Evolutionary conservation across 1,140 invertebrate genomes (phyloP).

Genomic region (Pentalonia nigronervosa): DNA sequence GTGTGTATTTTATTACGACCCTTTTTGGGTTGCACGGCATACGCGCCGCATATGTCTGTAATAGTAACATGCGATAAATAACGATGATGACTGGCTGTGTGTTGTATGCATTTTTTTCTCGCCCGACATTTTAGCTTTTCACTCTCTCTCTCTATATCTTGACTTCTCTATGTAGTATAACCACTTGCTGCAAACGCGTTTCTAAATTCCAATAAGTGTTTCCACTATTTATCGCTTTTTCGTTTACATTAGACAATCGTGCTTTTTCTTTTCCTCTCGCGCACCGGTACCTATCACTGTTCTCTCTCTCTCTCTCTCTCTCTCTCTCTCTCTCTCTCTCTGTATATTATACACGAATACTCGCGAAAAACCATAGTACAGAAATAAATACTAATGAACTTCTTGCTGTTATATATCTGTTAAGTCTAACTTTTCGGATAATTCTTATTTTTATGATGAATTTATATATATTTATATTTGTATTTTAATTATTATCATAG

Average conservation of each 20-base stretch:
- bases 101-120: not conserved
- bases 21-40: not conserved
- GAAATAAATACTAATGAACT: not conserved
- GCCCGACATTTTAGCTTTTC: not conserved
- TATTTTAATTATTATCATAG: not conserved
- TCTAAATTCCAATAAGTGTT: slow-evolving; percentile 44
- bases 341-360: not conserved
- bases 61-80: not conserved
- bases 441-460: not conserved
- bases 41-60: not conserved
- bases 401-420: not conserved
- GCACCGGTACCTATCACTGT: not conserved
- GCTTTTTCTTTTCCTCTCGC: not conserved
- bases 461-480: not conserved
- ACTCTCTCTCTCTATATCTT: not conserved
- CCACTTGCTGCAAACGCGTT: too few relatives aligned
- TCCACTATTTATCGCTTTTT: slow-evolving; percentile 29
- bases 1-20: not conserved
- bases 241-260: not conserved
- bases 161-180: not conserved
- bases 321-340: not conserved
- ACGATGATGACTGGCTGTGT: not conserved
- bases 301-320: not conserved
- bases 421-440: not conserved
- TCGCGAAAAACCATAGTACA: not conserved